These are phyloP conservation scores for Pyrocephalus nanus DNA, from an alignment of 2,797 vertebrate species.

Conservation along the genomic window DNA sequence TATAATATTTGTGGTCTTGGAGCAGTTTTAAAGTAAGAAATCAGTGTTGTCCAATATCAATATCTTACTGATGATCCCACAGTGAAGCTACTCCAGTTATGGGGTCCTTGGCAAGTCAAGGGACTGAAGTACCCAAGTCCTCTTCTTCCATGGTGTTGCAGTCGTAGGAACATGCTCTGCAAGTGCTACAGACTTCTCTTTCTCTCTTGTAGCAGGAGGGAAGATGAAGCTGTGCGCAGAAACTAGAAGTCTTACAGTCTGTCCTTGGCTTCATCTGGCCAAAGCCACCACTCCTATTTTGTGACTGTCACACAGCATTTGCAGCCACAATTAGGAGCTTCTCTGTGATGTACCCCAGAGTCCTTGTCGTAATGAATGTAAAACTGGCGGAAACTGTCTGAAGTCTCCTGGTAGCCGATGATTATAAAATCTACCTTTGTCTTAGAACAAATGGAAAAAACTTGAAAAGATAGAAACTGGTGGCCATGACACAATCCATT, in stretches of 20 bases:
- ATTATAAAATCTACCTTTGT: background rate
- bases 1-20: background rate
- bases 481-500: background rate
- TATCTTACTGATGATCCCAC: background rate
- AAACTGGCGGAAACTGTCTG: background rate
- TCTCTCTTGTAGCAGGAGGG: background rate
- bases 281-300: background rate
- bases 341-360: background rate
- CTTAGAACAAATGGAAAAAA: background rate
- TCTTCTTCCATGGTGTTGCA: background rate
- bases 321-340: background rate
- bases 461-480: background rate
- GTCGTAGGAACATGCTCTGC: background rate
- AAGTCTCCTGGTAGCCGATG: background rate
- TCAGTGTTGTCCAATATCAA: background rate
- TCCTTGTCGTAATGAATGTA: background rate
- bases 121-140: background rate
- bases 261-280: background rate
- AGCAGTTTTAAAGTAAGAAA: background rate
- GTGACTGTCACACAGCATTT: background rate
- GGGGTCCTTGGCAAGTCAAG: background rate
- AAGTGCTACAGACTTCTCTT: background rate
- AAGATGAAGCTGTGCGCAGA: background rate
- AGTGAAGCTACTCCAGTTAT: background rate
- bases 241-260: background rate